Conservation (phyloP, 2,797 vertebrate genomes). For the Gadopsis bispinosus region DNA sequence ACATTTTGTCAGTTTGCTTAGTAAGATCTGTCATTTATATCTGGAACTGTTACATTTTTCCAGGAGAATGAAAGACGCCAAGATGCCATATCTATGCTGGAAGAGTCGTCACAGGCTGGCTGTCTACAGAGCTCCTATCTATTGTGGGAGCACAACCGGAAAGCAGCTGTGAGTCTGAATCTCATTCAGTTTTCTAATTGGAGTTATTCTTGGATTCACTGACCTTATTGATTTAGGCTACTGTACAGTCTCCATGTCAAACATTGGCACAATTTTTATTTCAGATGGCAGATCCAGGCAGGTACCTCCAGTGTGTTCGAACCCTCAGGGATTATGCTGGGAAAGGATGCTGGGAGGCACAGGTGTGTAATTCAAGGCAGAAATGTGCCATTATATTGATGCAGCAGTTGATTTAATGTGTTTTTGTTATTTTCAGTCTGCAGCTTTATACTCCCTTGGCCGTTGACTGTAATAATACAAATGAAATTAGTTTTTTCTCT, state of each 20-base stretch:
- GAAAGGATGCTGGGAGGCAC: slow-evolving; percentile 97
- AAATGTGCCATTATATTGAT: neutral
- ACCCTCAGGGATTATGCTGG: slow-evolving; percentile 94
- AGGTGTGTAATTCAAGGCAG: slow-evolving; percentile 81
- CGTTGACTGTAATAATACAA: slow-evolving; percentile 7
- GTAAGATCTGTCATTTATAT: neutral
- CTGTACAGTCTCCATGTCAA: neutral
- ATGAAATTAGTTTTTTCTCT: slow-evolving; percentile 13
- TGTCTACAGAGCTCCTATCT: slow-evolving; percentile 94
- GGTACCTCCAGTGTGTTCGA: slow-evolving; percentile 93
- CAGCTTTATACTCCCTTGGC: neutral
- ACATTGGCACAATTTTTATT: neutral
- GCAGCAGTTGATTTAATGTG: neutral
- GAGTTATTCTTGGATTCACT: neutral
- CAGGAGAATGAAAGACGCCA: slow-evolving; percentile 89
- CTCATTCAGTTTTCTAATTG: neutral
- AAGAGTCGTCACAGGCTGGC: slow-evolving; percentile 90
- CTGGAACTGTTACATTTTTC: neutral
- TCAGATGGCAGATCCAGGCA: slow-evolving; percentile 92
- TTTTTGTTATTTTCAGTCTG: slow-evolving; percentile 8
- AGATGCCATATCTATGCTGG: slow-evolving; percentile 88
- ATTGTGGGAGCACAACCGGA: slow-evolving; percentile 92
- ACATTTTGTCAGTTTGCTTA: neutral
- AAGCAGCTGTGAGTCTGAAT: slow-evolving; percentile 87
- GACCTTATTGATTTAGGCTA: neutral